Evolutionary conservation across 1,140 invertebrate genomes (phyloP).

Genomic region (Zophobas atratus): DNA sequence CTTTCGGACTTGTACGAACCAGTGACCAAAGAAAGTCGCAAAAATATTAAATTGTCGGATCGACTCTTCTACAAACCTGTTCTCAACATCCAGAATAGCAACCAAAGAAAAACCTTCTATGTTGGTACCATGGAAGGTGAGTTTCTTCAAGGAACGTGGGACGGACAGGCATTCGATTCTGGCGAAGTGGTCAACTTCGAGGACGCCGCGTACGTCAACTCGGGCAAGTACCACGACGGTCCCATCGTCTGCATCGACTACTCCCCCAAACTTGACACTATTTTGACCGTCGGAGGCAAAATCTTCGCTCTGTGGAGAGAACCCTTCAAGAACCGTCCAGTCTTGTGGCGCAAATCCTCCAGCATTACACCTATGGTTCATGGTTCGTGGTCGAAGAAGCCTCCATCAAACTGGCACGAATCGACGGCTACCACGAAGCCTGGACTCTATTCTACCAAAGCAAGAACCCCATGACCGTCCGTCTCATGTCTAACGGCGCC

Average conservation of each 20-base stretch:
- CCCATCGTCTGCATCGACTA: constrained; percentile 71
- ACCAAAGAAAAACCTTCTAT: constrained; percentile 1
- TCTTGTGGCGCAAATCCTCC: constrained; percentile 71
- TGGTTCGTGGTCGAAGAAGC: constrained; percentile 66
- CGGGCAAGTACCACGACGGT: constrained; percentile 77
- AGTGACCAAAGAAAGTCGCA: not conserved
- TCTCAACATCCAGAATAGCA: too few species aligned
- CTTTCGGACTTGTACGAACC: not conserved
- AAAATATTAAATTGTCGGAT: not conserved
- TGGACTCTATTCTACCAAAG: constrained; percentile 71
- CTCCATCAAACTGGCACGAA: constrained; percentile 69
- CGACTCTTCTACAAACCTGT: not conserved
- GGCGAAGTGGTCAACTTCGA: constrained; percentile 73
- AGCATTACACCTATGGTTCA: constrained; percentile 70
- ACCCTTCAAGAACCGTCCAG: constrained; percentile 68
- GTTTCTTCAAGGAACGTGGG: constrained; percentile 72
- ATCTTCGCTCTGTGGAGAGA: constrained; percentile 75
- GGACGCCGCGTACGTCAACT: constrained; percentile 68
- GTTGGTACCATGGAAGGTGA: constrained; percentile 66
- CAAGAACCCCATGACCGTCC: constrained; percentile 64
- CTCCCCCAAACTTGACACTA: constrained; percentile 69
- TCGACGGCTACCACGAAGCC: constrained; percentile 72
- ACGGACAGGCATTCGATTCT: constrained; percentile 75
- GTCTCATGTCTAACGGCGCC: constrained; percentile 59
- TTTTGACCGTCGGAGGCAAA: constrained; percentile 74